Conservation (phyloP, 2,113 vertebrate genomes). For the Oophaga pumilio region DNA sequence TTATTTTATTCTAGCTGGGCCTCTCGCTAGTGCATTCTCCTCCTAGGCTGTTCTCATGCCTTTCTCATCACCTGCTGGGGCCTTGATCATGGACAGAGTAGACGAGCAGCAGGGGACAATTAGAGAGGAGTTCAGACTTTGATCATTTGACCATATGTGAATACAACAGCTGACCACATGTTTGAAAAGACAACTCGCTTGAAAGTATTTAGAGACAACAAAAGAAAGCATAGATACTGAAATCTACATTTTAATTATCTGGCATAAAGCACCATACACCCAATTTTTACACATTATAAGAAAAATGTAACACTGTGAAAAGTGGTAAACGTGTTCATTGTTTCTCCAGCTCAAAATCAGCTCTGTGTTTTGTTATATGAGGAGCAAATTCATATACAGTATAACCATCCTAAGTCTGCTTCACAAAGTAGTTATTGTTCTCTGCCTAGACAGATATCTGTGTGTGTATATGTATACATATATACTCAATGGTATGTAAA, state of each 20-base stretch:
- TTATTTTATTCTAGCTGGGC: constrained; percentile 97
- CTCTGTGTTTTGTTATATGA: not conserved
- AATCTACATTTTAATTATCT: constrained; percentile 87
- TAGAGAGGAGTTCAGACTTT: constrained; percentile 96
- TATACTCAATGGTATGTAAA: no score
- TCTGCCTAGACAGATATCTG: not conserved
- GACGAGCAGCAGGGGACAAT: constrained; percentile 97
- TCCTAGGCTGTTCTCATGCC: constrained; percentile 92
- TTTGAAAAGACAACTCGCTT: constrained; percentile 91
- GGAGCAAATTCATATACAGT: not conserved
- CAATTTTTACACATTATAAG: constrained; percentile 70
- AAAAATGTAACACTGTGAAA: constrained; percentile 68
- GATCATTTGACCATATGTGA: constrained; percentile 99
- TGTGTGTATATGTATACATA: no score
- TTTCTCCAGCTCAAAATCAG: not conserved
- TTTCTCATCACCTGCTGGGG: constrained; percentile 99
- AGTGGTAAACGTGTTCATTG: constrained; percentile 62
- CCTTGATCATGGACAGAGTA: constrained; percentile 96
- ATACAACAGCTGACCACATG: constrained; percentile 95
- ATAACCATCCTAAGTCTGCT: not conserved
- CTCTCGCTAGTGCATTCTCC: constrained; percentile 94
- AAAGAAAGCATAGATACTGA: constrained; percentile 80
- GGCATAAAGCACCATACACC: constrained; percentile 67
- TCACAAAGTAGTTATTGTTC: not conserved
- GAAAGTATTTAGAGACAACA: constrained; percentile 80